These are phyloP conservation scores for Empis livida DNA, from an alignment of 2,888 invertebrate species.

Conservation along the genomic window DNA sequence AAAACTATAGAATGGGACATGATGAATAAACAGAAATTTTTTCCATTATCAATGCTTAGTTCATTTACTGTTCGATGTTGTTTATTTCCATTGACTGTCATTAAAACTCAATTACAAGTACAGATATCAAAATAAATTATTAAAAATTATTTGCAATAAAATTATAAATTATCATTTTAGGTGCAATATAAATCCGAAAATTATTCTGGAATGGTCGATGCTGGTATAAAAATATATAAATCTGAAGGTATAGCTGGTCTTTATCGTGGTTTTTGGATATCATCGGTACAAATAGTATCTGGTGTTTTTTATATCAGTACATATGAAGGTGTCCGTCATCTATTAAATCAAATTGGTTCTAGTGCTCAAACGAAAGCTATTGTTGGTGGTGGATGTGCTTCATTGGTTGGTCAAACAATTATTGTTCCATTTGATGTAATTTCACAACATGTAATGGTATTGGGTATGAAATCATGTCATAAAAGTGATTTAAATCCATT, in stretches of 20 bases:
- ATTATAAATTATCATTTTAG: slow-evolving; percentile 1
- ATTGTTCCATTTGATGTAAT: slow-evolving; percentile 95
- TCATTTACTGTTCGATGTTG: slow-evolving; percentile 46
- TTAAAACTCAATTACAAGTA: slow-evolving; percentile 87
- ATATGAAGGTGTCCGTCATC: slow-evolving; percentile 80
- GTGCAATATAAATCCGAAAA: slow-evolving; percentile 65
- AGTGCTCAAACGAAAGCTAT: slow-evolving; percentile 49
- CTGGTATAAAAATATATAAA: slow-evolving; percentile 72
- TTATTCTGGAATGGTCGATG: slow-evolving; percentile 79
- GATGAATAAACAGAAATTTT: slow-evolving; percentile 94
- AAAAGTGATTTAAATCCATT: slow-evolving; percentile 57
- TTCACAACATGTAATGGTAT: slow-evolving; percentile 92
- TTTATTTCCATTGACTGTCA: slow-evolving; percentile 83
- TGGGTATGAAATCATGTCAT: slow-evolving; percentile 46
- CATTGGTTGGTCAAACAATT: slow-evolving; percentile 85
- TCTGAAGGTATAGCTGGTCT: slow-evolving; percentile 76
- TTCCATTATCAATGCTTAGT: slow-evolving; percentile 82
- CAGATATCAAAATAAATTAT: no score
- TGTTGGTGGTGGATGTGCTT: slow-evolving; percentile 81
- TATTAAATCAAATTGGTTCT: slow-evolving; percentile 45
- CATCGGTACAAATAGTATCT: slow-evolving; percentile 73
- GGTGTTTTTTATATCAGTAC: slow-evolving; percentile 88
- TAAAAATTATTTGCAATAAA: no score
- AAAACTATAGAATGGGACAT: slow-evolving; percentile 93
- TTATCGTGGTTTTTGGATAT: slow-evolving; percentile 92